Conservation (phyloP, 2,113 vertebrate genomes). For the Gnathonemus longibarbis region DNA sequence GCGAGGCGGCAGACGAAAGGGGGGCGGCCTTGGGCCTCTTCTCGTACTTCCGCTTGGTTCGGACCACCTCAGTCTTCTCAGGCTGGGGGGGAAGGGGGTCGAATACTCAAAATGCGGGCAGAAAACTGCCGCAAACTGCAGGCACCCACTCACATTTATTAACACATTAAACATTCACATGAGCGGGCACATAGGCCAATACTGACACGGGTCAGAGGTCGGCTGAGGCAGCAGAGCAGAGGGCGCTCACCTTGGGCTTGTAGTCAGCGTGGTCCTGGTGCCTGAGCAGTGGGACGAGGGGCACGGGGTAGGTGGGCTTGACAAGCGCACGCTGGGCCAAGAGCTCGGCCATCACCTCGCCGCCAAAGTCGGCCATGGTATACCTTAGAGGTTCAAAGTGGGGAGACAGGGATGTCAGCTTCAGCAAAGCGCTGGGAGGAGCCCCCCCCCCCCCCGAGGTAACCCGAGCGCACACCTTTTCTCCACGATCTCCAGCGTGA, state of each 20-base stretch:
- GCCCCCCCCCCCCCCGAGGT: background rate
- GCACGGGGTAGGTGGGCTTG: conserved; percentile 88
- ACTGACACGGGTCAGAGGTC: background rate
- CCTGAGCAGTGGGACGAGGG: conserved; percentile 82
- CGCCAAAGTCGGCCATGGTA: conserved; percentile 82
- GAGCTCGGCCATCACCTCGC: conserved; percentile 91
- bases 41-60: conserved; percentile 96
- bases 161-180: background rate
- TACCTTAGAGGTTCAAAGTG: conserved; percentile 60
- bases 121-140: background rate
- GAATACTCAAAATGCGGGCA: background rate
- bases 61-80: conserved; percentile 83
- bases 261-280: conserved; percentile 88
- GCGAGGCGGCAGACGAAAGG: conserved; percentile 56
- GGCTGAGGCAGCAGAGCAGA: background rate
- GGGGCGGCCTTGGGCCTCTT: conserved; percentile 92
- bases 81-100: conserved; percentile 55
- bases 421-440: too few relatives aligned
- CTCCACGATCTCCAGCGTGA: conserved; percentile 97
- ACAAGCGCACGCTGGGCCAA: conserved; percentile 83
- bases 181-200: too few relatives aligned
- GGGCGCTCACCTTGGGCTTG: conserved; percentile 74
- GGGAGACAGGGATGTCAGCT: background rate
- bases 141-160: background rate
- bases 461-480: conserved; percentile 73